Base-by-base conservation (phyloP, 2,888 invertebrate species). In the Drymonia ruficornis region DNA sequence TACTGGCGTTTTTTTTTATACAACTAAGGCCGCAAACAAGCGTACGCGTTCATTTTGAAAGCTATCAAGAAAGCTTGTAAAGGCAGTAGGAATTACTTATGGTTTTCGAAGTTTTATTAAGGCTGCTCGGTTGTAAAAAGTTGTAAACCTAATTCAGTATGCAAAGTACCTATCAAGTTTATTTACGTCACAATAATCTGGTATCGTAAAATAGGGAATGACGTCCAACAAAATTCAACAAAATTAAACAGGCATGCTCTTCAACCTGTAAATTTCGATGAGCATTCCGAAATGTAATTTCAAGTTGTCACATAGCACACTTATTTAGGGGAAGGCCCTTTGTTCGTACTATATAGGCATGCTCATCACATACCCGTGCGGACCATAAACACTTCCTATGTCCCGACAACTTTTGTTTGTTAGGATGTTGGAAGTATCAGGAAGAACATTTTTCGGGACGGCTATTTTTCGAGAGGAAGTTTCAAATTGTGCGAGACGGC, bases 231-330 rank as follows among this genome's bases (percentile, higher is more conserved):
- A 70, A 70, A 68, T 65, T 70, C 59, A 55, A 44, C 56, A 51
- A 70, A 73, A 65, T 66, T 64, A 65, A 68, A 70, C 65, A 67
- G 64, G 56, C 59, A 58, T 67, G 63, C 50, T 54, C 57, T 51
- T 55, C 56, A 54, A 59, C 52, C 65, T 70, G 74, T 72, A 74
- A 76, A 72, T 71, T 74, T 60, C 62, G 65, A 53, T 38, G 56
- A 63, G 58, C 63, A 53, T 73, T 76, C 72, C 62, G 72, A 69
- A 78, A 70, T 72, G 72, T 64, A 68, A 76, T 70, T 73, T 65
- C 56, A 68, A 68, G 62, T 62, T 67, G 59, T 61, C 59, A 61
- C 51, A 23, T 7, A 6, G 7, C 31, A 31, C 12, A 65, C 67
- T 75, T 68, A 70, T 74, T 74, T 63, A 56, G 51, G 50, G 63